phyloP scores from a whole-genome alignment of 2,113 vertebrate species.

The Riparia riparia region DNA sequence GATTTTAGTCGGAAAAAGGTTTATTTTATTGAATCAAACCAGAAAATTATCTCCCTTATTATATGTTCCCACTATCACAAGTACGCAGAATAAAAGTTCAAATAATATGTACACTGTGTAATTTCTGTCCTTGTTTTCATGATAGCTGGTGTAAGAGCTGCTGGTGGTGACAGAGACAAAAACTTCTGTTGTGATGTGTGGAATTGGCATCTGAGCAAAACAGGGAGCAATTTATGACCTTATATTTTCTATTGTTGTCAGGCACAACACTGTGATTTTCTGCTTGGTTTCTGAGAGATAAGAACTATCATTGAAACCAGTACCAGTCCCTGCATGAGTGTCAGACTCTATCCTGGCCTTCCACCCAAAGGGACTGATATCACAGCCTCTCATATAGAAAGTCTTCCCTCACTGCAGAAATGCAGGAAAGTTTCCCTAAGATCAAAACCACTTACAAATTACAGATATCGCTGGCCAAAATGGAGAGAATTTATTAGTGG shows the following conservation, averaged over 20 bases:
- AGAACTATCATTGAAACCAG: not conserved
- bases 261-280: slow-evolving; percentile 10
- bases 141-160: not conserved
- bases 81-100: not conserved
- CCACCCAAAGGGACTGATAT: not conserved
- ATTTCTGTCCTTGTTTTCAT: not conserved
- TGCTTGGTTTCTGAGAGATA: slow-evolving; percentile 15
- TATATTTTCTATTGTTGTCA: not conserved
- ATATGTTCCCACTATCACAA: not conserved
- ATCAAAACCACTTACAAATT: slow-evolving; percentile 9
- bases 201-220: not conserved
- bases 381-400: not conserved
- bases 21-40: not conserved
- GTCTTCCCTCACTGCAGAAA: not conserved
- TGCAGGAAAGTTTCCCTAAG: not conserved
- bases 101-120: not conserved
- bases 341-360: not conserved
- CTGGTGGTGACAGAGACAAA: not conserved
- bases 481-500: not conserved
- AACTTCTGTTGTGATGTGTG: not conserved
- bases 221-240: not conserved
- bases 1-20: not conserved
- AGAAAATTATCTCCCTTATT: not conserved
- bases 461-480: not conserved
- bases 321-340: not conserved